Base-by-base conservation (phyloP, 2,888 invertebrate species). In the Brenthis daphne region DNA sequence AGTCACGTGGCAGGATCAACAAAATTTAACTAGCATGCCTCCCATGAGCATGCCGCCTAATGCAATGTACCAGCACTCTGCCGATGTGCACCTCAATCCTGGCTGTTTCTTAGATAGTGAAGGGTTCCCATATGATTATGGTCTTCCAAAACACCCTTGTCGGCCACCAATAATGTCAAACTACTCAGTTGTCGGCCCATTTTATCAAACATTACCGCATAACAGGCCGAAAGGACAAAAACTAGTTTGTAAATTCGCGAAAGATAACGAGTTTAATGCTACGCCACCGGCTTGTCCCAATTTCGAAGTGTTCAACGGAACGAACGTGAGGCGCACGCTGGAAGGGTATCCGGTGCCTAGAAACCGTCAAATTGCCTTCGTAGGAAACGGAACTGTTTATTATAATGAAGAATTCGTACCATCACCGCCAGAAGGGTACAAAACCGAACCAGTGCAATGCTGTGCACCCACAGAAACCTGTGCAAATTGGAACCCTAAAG, bases 71-170 rank as follows among this genome's bases (percentile, higher is more conserved):
- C 94, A 95, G 76, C 95, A 95, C 78, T 94, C 95, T 12, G 95
- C 96, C 6, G 96, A 96, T 80, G 96, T 96, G 13, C 96, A 96
- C 80, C 88, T 96, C 64, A 96, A 95, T 83, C 96, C 96, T 0
- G 95, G 95, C n/a, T 95, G 95, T 80, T 96, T 96, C 82, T 88
- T 96, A 76, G 96, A 96, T 76, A 94, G 94, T 74, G 97, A 97
- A 73, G 96, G 96, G n/a, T 96, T 96, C 80, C 97, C 97, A 8
- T 93, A 96, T 70, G 96, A 96, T 83, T 96, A 95, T 78, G 96
- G 96, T 24, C 88, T 96, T 57, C 96, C 96, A 1, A 96, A 96
- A 80, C 92, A 95, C 70, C 90, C 93, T 13, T 90, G 87, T 76
- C 85, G 93, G 68, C 85, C 90, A 53, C 88, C 92, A 11, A 85